Percentiles rank a stretch among this genome's conserved stretches.
Conservation (phyloP, 1,140 invertebrate genomes). For the Hylaeus anthracinus region DNA sequence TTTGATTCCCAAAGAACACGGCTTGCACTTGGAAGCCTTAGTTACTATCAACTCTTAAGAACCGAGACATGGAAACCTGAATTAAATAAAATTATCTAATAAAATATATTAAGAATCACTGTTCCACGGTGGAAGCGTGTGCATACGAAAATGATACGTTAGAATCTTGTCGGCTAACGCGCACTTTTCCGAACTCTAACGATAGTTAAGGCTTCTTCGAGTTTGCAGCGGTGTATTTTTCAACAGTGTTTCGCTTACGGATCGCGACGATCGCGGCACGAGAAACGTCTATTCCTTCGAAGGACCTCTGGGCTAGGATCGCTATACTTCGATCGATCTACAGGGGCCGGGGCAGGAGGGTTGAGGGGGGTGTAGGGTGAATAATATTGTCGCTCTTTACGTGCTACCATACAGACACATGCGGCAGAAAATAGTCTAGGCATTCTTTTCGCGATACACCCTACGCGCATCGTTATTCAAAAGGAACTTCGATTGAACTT, state of each 20-base stretch:
- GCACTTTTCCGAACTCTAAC: not conserved
- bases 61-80: too few species aligned
- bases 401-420: slow-evolving; percentile 67
- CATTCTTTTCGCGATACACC: slow-evolving; percentile 65
- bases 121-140: not conserved
- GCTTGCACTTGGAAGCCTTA: too few species aligned
- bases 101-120: too few species aligned
- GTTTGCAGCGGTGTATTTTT: not conserved
- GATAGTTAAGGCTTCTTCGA: not conserved
- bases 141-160: not conserved
- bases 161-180: not conserved
- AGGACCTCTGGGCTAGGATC: slow-evolving; percentile 29
- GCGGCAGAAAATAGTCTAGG: slow-evolving; percentile 71
- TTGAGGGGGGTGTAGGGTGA: slow-evolving; percentile 10
- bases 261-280: slow-evolving; percentile 2
- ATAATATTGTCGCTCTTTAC: slow-evolving; percentile 69
- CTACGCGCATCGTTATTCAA: slow-evolving; percentile 67
- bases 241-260: not conserved
- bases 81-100: too few species aligned
- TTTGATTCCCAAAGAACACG: too few species aligned
- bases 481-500: slow-evolving; percentile 75
- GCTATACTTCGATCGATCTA: slow-evolving; percentile 51
- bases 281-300: slow-evolving; percentile 22
- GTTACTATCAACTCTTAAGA: too few species aligned
- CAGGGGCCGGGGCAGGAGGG: not conserved